Base-by-base conservation (phyloP, 37 sponge, comb jelly and placozoan species). In the Beroe forskalii region DNA sequence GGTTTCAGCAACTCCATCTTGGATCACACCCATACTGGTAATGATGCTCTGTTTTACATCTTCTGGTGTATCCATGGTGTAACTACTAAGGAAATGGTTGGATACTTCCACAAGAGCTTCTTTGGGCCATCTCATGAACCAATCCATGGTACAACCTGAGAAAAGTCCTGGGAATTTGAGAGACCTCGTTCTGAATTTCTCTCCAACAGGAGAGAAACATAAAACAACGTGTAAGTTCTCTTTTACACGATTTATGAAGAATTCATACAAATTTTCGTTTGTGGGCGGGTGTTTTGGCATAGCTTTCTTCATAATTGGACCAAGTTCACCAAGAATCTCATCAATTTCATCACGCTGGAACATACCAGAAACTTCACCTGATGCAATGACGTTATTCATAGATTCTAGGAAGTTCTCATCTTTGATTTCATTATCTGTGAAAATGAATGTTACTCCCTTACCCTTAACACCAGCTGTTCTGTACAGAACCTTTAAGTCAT, bases 111-210 rank as follows among this genome's bases (percentile, higher is more conserved):
- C 92, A 41, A 99, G 92, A 30, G 99, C 99, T 75, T 99, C 99
- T 72, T 99, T 99, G 67, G 99, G 99, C 99, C 99, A 99, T 61
- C 99, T 97, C 91, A 94, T 96, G 92, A 99, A 99, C 99, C 99
- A 99, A 92, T 99, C 99, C 99, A 99, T 99, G 22, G 99, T 99
- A 86, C 99, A 96, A 23, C 99, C 99, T 89, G 96, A 95, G 92
- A 99, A 95, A 32, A 99, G 92, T 20, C 97, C 99, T 14, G 99
- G 99, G 92, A 99, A 99, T 92, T 99, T 99, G 44, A 99, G 93
- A 32, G 96, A 90, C 12, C 97, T 91, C 28, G 94, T 96, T 31
- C 99, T 92, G 91, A 99, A 99, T 92, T 99, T 99, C 91, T 99
- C 99, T 12, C 99, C 99, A 4, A 91, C 98, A 38, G 99, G 99